Percentiles rank a stretch among this genome's conserved stretches.
These are phyloP conservation scores for Tapirus terrestris DNA, from an alignment of 2,113 vertebrate species.

Conservation along the genomic window DNA sequence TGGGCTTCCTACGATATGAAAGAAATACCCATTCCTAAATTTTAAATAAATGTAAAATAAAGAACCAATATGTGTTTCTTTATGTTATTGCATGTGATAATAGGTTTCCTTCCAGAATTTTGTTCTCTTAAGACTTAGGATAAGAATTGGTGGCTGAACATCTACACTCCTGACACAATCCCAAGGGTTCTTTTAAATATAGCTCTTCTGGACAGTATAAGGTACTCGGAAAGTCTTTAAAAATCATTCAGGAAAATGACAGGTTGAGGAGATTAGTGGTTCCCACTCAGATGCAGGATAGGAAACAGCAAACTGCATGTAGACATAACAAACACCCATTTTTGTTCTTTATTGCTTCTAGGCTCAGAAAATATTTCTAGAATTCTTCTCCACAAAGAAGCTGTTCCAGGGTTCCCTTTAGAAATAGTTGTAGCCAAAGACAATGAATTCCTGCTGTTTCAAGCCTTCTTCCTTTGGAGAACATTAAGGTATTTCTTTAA, in stretches of 20 bases:
- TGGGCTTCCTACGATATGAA: background rate
- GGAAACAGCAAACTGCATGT: constrained; percentile 19
- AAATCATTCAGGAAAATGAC: background rate
- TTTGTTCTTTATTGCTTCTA: constrained; percentile 78
- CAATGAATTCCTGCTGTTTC: constrained; percentile 75
- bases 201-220: background rate
- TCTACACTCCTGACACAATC: background rate
- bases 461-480: constrained; percentile 78
- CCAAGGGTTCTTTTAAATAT: background rate
- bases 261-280: background rate
- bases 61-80: background rate
- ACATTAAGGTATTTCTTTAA: constrained; percentile 76
- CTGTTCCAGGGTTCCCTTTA: constrained; percentile 76
- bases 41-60: constrained; percentile 17
- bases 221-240: background rate
- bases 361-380: constrained; percentile 79
- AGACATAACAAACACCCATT: constrained; percentile 70
- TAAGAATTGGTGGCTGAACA: constrained; percentile 9
- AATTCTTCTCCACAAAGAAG: constrained; percentile 79
- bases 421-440: constrained; percentile 78
- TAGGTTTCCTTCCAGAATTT: background rate
- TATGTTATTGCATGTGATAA: background rate
- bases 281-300: constrained; percentile 29
- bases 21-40: background rate
- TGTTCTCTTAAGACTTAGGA: background rate